Base-by-base conservation (phyloP, 2,888 invertebrate genomes). In the Venustoraphidia nigricollis region DNA sequence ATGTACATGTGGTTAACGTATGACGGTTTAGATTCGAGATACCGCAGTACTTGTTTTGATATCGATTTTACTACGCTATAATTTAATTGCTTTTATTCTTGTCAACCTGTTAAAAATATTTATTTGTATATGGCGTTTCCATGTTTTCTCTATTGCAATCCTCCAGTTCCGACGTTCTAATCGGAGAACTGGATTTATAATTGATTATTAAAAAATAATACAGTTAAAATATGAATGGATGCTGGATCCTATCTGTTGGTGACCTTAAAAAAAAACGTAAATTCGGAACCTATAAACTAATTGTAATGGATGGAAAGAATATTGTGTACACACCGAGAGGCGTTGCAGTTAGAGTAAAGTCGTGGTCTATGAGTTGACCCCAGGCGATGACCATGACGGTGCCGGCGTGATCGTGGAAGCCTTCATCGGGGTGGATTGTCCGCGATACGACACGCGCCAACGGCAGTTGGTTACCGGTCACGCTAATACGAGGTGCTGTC, bases 281-380 rank as follows among this genome's bases (percentile, higher is more conserved):
- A 8, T 13, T 11, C 38, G 13, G 38, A 8, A 1, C 13, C 38
- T 38, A 8, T 13, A 38, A 1, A 38, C 9, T 10, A 13, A 39
- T 39, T 10, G 6, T 14, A 10, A 38, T 38, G 8, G 13, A 38
- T 38, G 38, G n/a, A 38, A 38, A 38, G n/a, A 36, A 35, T 44
- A 11, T 37, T 17, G 4, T 39, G 10, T 42, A 55, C 69, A 68
- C 71, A 90, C 90, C 90, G 53, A 91, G 71, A 41, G 91, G 89
- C 34, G 90, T 91, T 55, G 78, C 91, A 48, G 90, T 90, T 38
- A 91, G 75, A 6, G 91, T 91, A 59, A 87, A 88, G 66, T 92
- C 92, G 71, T 93, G 92, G 68, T 92, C 92, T 81, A 92, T 89
- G 68, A 92, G 91, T 68, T 92, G 92, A 57, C 92, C 92, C 92